Evolutionary conservation across 2,797 vertebrate species (phyloP), one percentile per base, ranked within the genome.

Genomic region (Nasua narica): DNA sequence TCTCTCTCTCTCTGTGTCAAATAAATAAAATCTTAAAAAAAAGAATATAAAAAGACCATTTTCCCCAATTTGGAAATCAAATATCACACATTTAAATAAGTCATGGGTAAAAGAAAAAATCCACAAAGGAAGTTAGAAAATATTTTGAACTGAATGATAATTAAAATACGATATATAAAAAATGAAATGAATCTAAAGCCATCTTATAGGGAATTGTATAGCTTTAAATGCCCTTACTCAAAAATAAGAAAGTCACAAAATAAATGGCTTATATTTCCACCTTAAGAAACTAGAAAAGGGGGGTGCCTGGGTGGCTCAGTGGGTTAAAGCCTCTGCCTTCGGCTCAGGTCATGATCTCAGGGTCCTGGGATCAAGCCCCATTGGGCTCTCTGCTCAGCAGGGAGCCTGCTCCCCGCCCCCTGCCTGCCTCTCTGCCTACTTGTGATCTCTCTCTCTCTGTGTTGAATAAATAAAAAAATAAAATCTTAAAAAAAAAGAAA

Each of bases 241-340:
- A 86, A 91, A 82, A 92, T 29, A 65, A 94, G 29, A 96, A 89
- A 52, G 6, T 50, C 79, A 70, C 86, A 70, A 69, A 93, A 70
- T 37, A 72, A 94, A 69, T 62, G 32, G 77, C 83, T 78, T 79
- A 10, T 43, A 46, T 78, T 93, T 60, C 27, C 15, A 87, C n/a
- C 21, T 91, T 62, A 69, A 77, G 23, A 83, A 81, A 70, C 21
- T 37, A 74, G 19, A 67, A 67, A 92, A n/a, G n/a, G n/a, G n/a
- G n/a, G n/a, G n/a, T n/a, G n/a, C n/a, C n/a, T n/a, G n/a, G n/a
- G n/a, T n/a, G n/a, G n/a, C n/a, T n/a, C n/a, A n/a, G n/a, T n/a
- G n/a, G n/a, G n/a, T n/a, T n/a, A n/a, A n/a, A n/a, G n/a, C n/a
- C n/a, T n/a, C n/a, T n/a, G n/a, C n/a, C n/a, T n/a, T n/a, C n/a